Evolutionary conservation across 2,797 vertebrate species (phyloP).

Genomic region (Hipposideros larvatus): DNA sequence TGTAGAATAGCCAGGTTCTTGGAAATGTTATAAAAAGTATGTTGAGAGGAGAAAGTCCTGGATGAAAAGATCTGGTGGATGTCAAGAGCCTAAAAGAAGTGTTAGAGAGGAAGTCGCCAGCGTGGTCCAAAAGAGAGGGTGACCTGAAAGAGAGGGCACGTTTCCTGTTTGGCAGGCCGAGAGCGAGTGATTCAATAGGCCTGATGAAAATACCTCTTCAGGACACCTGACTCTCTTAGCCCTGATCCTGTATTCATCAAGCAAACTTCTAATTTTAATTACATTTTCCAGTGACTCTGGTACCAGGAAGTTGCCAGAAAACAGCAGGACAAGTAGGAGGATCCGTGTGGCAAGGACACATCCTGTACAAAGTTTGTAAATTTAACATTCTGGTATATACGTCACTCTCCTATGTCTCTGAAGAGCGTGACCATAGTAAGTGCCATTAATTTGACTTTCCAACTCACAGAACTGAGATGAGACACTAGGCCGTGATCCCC

Average conservation of each 20-base stretch:
- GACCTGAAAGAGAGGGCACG: not conserved
- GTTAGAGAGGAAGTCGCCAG: not conserved
- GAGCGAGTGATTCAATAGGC: not conserved
- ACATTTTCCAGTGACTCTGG: slow-evolving; percentile 51
- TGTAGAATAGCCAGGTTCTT: slow-evolving; percentile 10
- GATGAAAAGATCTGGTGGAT: not conserved
- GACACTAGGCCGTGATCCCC: not conserved
- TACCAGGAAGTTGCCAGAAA: slow-evolving; percentile 17
- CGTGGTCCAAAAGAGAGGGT: not conserved
- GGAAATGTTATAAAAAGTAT: not conserved
- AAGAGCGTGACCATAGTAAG: not conserved
- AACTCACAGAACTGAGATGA: not conserved
- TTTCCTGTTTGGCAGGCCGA: slow-evolving; percentile 9
- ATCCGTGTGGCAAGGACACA: not conserved
- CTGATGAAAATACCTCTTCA: not conserved
- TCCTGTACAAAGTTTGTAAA: not conserved
- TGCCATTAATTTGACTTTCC: not conserved
- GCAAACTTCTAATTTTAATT: slow-evolving; percentile 60
- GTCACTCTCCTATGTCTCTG: not conserved
- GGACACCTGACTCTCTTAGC: not conserved
- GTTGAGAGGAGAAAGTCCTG: not conserved
- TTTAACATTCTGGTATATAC: not conserved
- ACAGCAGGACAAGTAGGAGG: not conserved
- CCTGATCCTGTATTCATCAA: slow-evolving; percentile 8
- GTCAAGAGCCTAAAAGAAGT: slow-evolving; percentile 49